Evolutionary conservation across 2,113 vertebrate genomes (phyloP).

Genomic region (Nycticorax nycticorax): DNA sequence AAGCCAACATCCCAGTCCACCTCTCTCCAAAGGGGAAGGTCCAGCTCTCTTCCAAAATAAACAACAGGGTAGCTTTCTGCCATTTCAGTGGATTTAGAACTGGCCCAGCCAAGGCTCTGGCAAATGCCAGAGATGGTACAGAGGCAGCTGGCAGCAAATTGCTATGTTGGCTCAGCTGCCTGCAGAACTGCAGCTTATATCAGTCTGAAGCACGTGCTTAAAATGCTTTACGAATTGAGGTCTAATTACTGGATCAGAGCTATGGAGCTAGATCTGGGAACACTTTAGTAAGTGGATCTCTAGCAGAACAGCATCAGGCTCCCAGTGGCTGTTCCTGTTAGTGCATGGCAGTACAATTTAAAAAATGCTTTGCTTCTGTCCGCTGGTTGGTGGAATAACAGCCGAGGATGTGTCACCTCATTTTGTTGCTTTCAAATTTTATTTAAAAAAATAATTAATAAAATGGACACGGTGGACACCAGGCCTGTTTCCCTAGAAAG

Average conservation of each 20-base stretch:
- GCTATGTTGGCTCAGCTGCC: background rate
- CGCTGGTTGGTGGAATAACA: background rate
- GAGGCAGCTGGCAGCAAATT: background rate
- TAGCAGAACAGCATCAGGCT: background rate
- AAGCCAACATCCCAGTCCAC: background rate
- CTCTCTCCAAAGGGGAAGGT: background rate
- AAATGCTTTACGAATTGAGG: background rate
- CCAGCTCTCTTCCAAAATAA: background rate
- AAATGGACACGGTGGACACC: background rate
- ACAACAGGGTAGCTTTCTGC: background rate
- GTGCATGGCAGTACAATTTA: background rate
- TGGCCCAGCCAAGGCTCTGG: background rate
- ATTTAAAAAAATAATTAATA: background rate
- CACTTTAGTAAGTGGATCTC: background rate
- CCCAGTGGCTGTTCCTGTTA: background rate
- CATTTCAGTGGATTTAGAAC: background rate
- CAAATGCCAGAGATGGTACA: background rate
- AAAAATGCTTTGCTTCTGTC: background rate
- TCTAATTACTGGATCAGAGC: background rate
- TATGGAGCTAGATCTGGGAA: background rate
- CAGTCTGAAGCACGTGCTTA: background rate
- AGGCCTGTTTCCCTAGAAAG: background rate
- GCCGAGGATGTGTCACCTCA: background rate
- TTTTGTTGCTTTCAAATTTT: background rate
- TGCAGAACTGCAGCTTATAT: background rate